Percentiles rank a stretch among this genome's conserved stretches.
Evolutionary conservation across 2,888 invertebrate species (phyloP).

Genomic region (Eupeodes latifasciatus): DNA sequence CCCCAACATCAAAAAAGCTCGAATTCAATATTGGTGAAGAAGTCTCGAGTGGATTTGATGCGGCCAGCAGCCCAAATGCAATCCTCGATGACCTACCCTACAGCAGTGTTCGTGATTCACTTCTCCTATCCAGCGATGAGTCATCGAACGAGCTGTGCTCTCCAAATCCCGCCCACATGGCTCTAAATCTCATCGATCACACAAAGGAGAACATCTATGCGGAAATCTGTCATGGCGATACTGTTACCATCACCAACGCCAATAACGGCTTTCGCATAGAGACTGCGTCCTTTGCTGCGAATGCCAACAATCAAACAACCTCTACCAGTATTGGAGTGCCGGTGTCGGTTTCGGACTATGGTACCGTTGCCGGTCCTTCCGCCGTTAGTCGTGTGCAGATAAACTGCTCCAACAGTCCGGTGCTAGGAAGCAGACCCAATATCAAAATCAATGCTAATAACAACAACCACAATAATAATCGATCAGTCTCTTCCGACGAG

Average conservation of each 20-base stretch:
- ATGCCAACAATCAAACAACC: constrained; percentile 31
- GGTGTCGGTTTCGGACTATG: constrained; percentile 17
- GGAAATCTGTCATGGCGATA: constrained; percentile 86
- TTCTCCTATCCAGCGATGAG: constrained; percentile 82
- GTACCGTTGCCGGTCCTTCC: constrained; percentile 77
- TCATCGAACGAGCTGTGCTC: constrained; percentile 70
- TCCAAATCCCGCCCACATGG: constrained; percentile 76
- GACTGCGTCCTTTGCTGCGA: background rate
- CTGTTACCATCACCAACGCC: constrained; percentile 53
- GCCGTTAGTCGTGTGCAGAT: constrained; percentile 83
- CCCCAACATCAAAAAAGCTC: constrained; percentile 74
- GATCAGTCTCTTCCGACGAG: constrained; percentile 45
- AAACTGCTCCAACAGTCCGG: constrained; percentile 81
- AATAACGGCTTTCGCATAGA: constrained; percentile 63
- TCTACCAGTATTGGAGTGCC: constrained; percentile 55
- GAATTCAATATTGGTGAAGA: constrained; percentile 81
- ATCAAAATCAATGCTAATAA: constrained; percentile 33
- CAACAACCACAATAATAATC: constrained; percentile 14
- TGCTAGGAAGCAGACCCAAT: constrained; percentile 68
- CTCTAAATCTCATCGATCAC: constrained; percentile 80
- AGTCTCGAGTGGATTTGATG: constrained; percentile 78
- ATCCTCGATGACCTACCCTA: constrained; percentile 88
- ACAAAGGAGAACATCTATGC: constrained; percentile 89
- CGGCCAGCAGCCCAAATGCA: constrained; percentile 80
- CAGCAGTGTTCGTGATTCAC: constrained; percentile 89